Evolutionary conservation across 2,797 vertebrate genomes (phyloP).

Genomic region (Hippopotamyrus pictus): DNA sequence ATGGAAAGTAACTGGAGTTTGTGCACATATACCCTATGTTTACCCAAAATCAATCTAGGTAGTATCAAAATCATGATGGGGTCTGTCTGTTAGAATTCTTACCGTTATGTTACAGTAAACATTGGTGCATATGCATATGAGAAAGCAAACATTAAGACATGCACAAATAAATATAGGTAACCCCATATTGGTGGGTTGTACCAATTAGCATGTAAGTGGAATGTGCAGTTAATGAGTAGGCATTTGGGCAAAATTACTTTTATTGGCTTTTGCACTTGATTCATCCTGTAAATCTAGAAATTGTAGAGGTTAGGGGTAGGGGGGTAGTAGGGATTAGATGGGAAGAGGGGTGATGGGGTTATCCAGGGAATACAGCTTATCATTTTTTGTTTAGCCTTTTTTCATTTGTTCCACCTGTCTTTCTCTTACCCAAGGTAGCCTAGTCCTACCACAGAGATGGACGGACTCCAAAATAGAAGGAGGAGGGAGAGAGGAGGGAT

Average conservation of each 20-base stretch:
- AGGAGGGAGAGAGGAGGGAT: slow-evolving; percentile 29
- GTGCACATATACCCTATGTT: background rate
- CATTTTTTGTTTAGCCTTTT: background rate
- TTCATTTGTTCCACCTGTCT: background rate
- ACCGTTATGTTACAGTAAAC: background rate
- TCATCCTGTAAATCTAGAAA: background rate
- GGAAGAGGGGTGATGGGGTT: background rate
- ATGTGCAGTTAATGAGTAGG: background rate
- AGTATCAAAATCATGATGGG: background rate
- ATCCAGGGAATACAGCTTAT: background rate
- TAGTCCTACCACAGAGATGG: slow-evolving; percentile 66
- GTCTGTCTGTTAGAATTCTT: background rate
- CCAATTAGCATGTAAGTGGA: background rate
- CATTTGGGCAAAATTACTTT: background rate
- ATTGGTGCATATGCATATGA: background rate
- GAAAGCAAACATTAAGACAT: background rate
- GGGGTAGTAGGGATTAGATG: background rate
- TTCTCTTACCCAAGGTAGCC: slow-evolving; percentile 57
- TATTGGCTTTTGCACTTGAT: background rate
- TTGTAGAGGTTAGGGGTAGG: background rate
- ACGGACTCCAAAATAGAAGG: slow-evolving; percentile 59
- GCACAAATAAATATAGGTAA: background rate
- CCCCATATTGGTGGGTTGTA: background rate
- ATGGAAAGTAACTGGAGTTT: background rate
- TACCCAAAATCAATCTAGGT: background rate